These are phyloP conservation scores for Oenanthe melanoleuca DNA, from an alignment of 2,113 vertebrate species.

Conservation along the genomic window DNA sequence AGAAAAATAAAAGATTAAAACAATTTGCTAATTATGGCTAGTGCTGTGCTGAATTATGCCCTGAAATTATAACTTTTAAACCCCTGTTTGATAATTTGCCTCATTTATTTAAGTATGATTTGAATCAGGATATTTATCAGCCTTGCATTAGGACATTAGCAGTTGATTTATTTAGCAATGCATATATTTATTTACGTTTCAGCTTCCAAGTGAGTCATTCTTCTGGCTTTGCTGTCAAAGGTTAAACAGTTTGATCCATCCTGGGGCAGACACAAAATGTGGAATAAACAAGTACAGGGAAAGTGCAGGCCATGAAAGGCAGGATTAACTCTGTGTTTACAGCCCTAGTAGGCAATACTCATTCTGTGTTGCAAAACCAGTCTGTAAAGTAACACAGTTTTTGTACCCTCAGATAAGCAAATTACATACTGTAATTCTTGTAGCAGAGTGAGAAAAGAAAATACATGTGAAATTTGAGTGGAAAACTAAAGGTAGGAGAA, in stretches of 20 bases:
- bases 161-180: constrained; percentile 55
- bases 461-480: neutral
- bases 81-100: neutral
- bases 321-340: neutral
- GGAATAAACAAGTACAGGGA: constrained; percentile 34
- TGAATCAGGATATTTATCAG: constrained; percentile 21
- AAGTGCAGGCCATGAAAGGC: neutral
- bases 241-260: constrained; percentile 50
- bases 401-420: constrained; percentile 7
- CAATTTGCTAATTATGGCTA: neutral
- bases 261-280: neutral
- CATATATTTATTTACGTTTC: constrained; percentile 39
- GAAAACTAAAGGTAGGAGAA: neutral
- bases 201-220: constrained; percentile 38
- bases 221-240: constrained; percentile 45
- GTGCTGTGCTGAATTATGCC: neutral
- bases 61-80: neutral
- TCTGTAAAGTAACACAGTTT: neutral
- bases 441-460: neutral
- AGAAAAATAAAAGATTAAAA: neutral
- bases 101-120: neutral
- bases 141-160: neutral
- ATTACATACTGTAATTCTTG: neutral
- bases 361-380: neutral
- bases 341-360: neutral